These are phyloP conservation scores for Silurus asotus DNA, from an alignment of 2,113 vertebrate genomes.

Conservation along the genomic window DNA sequence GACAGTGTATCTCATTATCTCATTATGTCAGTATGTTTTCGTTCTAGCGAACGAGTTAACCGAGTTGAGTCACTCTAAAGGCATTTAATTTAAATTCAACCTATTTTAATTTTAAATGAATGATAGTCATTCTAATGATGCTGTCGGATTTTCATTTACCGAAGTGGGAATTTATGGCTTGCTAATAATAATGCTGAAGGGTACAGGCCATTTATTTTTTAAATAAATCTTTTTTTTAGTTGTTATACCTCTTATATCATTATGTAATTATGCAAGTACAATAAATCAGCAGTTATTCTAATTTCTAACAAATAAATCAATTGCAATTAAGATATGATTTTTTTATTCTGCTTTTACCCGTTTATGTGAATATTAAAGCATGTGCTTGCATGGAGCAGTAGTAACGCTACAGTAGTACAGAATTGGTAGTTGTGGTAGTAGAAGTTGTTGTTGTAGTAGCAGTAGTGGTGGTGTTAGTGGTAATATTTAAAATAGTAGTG, in stretches of 20 bases:
- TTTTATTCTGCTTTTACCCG: not conserved
- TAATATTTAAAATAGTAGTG: too few species aligned
- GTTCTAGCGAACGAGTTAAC: too few species aligned
- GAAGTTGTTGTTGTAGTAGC: too few species aligned
- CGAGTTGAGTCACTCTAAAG: not conserved
- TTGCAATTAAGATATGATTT: not conserved
- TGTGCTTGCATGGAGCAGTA: not conserved
- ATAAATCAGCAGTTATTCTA: not conserved
- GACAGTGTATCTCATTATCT: not conserved
- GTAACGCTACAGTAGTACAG: not conserved
- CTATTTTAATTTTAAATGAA: not conserved
- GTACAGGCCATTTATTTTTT: not conserved
- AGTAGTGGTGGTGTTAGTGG: too few species aligned
- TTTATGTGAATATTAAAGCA: not conserved
- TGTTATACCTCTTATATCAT: not conserved
- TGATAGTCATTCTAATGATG: not conserved
- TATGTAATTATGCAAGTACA: not conserved
- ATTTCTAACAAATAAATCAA: not conserved
- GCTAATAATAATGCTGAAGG: not conserved
- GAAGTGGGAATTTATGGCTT: not conserved
- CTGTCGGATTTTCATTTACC: not conserved
- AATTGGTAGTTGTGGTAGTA: too few species aligned
- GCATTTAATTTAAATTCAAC: not conserved
- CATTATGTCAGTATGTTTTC: not conserved
- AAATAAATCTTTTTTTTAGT: too few species aligned